Base-by-base conservation (phyloP, 2,113 vertebrate species). In the Reinhardtius hippoglossoides region DNA sequence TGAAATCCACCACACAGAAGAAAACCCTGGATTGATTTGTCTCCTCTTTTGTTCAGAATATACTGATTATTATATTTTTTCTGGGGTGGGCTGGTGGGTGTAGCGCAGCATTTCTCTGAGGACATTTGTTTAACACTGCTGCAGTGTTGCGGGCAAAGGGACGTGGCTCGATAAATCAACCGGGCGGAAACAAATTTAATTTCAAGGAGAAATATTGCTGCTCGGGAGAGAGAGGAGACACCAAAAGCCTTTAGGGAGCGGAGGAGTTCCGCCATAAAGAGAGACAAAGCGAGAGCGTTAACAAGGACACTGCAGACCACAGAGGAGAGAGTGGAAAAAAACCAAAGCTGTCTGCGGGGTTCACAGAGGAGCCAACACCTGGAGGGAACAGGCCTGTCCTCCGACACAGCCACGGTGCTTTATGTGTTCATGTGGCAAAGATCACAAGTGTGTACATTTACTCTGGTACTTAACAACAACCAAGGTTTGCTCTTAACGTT, bases 161-260 rank as follows among this genome's bases (percentile, higher is more conserved):
- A 71, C 5, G 2, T 16, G 57, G 44, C 71, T 71, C 4, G 5
- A 91, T 90, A 80, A 78, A 85, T 89, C 83, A 90, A 78, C 78
- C 77, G 71, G 71, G 66, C 67, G 63, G 78, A 65, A 65, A 82
- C 69, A 85, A 83, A 83, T 85, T 85, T 76, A 68, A 90, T 87
- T 90, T 87, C 63, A 74, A 83, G 75, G 77, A 85, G 78, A 90
- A 78, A 73, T 76, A 91, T 86, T 74, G 83, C 67, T 84, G 75
- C 75, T 59, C 15, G 24, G 16, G 44, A 70, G 37, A 60, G 26
- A 50, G 59, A 18, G 46, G 46, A 18, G 46, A 18, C 46, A 85
- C 27, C 16, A 26, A 66, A 31, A 61, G 71, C 67, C 85, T 89
- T 69, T 42, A 70, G 80, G 83, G 77, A 87, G 8, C 44, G 46